A percentile compares a stretch with the other conserved stretches of the same genome.
These are phyloP conservation scores for Drosophila pallidifrons DNA, from an alignment of 1,140 invertebrate species.

Conservation along the genomic window DNA sequence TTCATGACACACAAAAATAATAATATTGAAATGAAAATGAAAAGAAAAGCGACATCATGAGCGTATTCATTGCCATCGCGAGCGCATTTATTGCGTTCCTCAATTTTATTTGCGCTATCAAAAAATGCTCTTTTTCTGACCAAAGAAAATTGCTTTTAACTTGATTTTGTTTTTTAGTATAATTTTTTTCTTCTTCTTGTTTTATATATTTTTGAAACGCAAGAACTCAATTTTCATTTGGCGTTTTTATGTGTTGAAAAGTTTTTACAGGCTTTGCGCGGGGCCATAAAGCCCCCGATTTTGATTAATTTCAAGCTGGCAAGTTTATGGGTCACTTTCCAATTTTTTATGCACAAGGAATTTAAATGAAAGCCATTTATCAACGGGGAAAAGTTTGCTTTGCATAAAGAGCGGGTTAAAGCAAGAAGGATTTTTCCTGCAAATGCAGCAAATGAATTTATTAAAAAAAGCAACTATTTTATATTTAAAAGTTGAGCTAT, in stretches of 20 bases:
- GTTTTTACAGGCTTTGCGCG: slow-evolving; percentile 41
- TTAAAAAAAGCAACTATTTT: too few relatives aligned
- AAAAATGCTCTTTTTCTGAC: slow-evolving; percentile 30
- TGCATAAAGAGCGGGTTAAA: slow-evolving; percentile 21
- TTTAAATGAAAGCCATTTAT: slow-evolving; percentile 27
- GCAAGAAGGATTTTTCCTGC: not conserved
- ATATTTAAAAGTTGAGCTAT: slow-evolving; percentile 1
- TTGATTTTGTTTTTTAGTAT: slow-evolving; percentile 14
- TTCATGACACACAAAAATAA: slow-evolving; percentile 45
- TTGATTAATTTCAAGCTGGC: slow-evolving; percentile 62
- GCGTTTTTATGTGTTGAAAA: slow-evolving; percentile 30
- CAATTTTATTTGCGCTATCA: slow-evolving; percentile 32
- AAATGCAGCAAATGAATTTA: too few relatives aligned
- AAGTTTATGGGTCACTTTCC: slow-evolving; percentile 67
- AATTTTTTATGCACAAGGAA: slow-evolving; percentile 41
- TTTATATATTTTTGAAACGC: slow-evolving; percentile 15
- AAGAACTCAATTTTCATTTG: slow-evolving; percentile 20
- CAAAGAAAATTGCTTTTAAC: slow-evolving; percentile 32
- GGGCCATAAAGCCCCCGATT: slow-evolving; percentile 46
- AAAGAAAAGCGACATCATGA: slow-evolving; percentile 13
- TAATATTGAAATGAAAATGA: too few relatives aligned
- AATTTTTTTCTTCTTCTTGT: slow-evolving; percentile 50
- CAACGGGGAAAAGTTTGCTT: slow-evolving; percentile 15
- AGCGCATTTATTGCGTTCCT: slow-evolving; percentile 33
- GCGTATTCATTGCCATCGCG: slow-evolving; percentile 27